These are phyloP conservation scores for Proisotoma minuta DNA, from an alignment of 2,888 invertebrate genomes.

Conservation along the genomic window DNA sequence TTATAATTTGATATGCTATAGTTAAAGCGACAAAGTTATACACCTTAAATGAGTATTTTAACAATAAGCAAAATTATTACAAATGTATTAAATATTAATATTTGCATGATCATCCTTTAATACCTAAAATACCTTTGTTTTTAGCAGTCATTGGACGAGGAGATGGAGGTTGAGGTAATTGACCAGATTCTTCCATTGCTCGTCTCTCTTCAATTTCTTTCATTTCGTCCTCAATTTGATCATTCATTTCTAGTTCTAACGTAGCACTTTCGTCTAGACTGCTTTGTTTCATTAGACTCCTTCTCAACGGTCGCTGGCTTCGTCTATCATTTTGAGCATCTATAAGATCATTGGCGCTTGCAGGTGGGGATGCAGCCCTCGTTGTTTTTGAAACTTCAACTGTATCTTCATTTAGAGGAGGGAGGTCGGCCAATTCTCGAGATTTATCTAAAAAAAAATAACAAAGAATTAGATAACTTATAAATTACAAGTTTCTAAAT, in stretches of 20 bases:
- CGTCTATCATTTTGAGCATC: slow-evolving; percentile 78
- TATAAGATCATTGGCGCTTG: slow-evolving; percentile 81
- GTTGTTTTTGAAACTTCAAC: slow-evolving; percentile 87
- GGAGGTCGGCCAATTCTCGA: slow-evolving; percentile 63
- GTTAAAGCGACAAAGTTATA: no score
- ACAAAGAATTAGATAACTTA: not conserved
- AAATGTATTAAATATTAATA: no score
- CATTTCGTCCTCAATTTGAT: slow-evolving; percentile 53
- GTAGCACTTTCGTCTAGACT: slow-evolving; percentile 78
- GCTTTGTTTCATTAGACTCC: slow-evolving; percentile 84
- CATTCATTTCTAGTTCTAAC: slow-evolving; percentile 66
- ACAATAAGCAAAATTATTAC: no score
- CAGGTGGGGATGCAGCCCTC: slow-evolving; percentile 92
- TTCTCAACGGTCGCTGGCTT: slow-evolving; percentile 66
- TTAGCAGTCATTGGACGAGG: slow-evolving; percentile 55
- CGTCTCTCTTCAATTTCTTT: slow-evolving; percentile 52
- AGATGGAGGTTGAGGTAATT: slow-evolving; percentile 55
- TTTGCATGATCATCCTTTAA: no score
- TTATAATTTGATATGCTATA: no score
- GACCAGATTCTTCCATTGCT: slow-evolving; percentile 52
- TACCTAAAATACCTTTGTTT: slow-evolving; percentile 44
- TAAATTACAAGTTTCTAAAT: not conserved
- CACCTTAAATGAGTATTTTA: no score
- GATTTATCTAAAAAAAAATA: slow-evolving; percentile 46
- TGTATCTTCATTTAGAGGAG: slow-evolving; percentile 82